Evolutionary conservation across 2,797 vertebrate species (phyloP), one percentile per base, ranked within the genome.

Genomic region (Melanotaenia parkinsoni): DNA sequence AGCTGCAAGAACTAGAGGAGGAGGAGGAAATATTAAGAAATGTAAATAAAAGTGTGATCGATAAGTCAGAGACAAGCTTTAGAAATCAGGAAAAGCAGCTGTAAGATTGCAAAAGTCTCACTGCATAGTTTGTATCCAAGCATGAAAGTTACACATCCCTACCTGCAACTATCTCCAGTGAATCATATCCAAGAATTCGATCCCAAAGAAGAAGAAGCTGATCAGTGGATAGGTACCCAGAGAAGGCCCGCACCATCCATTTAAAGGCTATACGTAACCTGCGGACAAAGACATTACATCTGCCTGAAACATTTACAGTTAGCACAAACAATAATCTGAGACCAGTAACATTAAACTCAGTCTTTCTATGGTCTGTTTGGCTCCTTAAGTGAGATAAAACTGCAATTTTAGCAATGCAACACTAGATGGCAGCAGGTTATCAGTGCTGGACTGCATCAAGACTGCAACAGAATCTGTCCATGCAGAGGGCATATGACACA

Each of bases 191-290:
- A 66, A 99, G 93, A 89, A 99, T 95, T 79, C 98, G 95, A 86
- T 99, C 98, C 98, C 98, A 99, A 62, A 99, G 94, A 62, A 99
- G 95, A 58, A 99, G 92, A 76, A 99, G 97, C 77, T 99, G 98
- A 89, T 99, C 98, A 14, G 98, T 99, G 67, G 97, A 97, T 72
- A 99, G 94, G 86, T 99, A 99, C 60, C 98, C 98, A 18, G 98
- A 99, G 87, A 99, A 99, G 32, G 95, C 98, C 59, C 98, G 94
- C 35, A 98, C 98, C 96, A 99, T 98, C 98, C 98, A 99, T 77
- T 98, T 99, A 85, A 99, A 99, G 61, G 98, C 97, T 76, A 99
- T 97, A 13, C 97, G 96, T 82, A 99, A 92, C 80, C 98, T 99
- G 79, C 5, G 60, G 63, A 66, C 14, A 79, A 20, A 68, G 60